phyloP scores from a whole-genome alignment of 2,888 invertebrate genomes.

The Stramonita haemastoma region DNA sequence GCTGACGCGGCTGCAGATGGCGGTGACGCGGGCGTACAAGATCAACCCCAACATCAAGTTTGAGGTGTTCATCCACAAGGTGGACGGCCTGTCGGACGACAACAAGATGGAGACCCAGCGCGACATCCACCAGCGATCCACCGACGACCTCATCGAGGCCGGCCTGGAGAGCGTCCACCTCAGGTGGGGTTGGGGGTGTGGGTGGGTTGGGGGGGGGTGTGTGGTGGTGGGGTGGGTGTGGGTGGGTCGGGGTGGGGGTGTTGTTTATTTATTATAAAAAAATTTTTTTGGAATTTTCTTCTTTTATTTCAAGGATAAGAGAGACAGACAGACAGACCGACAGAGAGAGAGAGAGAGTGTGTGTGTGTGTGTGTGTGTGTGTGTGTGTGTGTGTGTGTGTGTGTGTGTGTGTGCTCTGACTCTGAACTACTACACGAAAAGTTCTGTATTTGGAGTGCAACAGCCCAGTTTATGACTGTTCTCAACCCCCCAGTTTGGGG shows the following conservation, averaged over 20 bases:
- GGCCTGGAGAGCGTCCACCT: conserved; percentile 80
- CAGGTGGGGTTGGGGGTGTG: conserved; percentile 63
- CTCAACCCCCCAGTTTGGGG: too few relatives aligned
- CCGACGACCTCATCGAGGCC: conserved; percentile 94
- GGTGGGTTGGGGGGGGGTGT: neutral
- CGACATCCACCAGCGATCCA: conserved; percentile 97
- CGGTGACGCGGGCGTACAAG: conserved; percentile 95
- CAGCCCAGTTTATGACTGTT: too few relatives aligned
- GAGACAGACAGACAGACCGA: too few relatives aligned
- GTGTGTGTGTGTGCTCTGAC: too few relatives aligned
- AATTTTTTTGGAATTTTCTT: too few relatives aligned
- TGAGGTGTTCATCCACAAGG: conserved; percentile 99
- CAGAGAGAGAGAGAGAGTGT: too few relatives aligned
- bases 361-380: too few relatives aligned
- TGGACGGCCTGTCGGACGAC: conserved; percentile 98
- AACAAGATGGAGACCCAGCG: conserved; percentile 99
- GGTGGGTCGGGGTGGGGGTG: neutral
- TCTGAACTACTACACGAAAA: too few relatives aligned
- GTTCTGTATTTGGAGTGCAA: too few relatives aligned
- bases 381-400: too few relatives aligned
- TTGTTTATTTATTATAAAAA: too few relatives aligned
- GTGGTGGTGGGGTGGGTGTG: neutral
- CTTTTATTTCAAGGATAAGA: too few relatives aligned
- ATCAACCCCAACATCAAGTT: conserved; percentile 97
- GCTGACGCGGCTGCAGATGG: conserved; percentile 91